A percentile compares a stretch with the other conserved stretches of the same genome.
These are phyloP conservation scores for Darevskia mixta DNA, from an alignment of 2,797 vertebrate species.

Conservation along the genomic window DNA sequence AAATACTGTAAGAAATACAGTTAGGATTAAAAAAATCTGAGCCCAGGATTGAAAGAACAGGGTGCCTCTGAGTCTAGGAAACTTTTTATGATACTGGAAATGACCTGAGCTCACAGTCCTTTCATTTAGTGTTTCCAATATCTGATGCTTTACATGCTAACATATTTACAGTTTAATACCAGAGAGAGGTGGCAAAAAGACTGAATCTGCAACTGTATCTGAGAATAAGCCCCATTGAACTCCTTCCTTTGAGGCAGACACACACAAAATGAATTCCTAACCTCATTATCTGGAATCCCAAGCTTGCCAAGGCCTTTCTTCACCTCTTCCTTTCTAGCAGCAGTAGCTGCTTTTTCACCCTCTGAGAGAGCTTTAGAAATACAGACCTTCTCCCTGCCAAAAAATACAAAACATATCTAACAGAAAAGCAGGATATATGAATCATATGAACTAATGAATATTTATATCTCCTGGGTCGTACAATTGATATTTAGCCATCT, in stretches of 20 bases:
- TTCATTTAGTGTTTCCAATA: not conserved
- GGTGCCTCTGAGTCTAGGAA: too few species aligned
- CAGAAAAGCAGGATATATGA: not conserved
- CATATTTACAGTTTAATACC: not conserved
- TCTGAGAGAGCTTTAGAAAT: slow-evolving; percentile 25
- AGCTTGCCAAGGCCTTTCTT: slow-evolving; percentile 9
- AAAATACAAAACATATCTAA: not conserved
- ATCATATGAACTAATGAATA: too few species aligned
- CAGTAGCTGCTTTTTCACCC: slow-evolving; percentile 8
- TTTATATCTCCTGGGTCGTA: slow-evolving; percentile 55
- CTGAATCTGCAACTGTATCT: not conserved
- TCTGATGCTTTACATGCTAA: not conserved
- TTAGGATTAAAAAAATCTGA: too few species aligned
- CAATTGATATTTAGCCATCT: slow-evolving; percentile 55
- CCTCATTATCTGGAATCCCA: slow-evolving; percentile 6
- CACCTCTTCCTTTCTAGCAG: slow-evolving; percentile 13
- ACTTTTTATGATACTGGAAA: too few species aligned
- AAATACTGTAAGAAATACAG: too few species aligned
- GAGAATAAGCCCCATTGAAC: too few species aligned
- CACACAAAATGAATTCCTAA: not conserved
- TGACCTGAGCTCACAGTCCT: too few species aligned
- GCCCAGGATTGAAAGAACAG: too few species aligned
- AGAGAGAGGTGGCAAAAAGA: not conserved
- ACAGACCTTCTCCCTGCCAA: slow-evolving; percentile 11
- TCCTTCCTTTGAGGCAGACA: not conserved